phyloP scores from a whole-genome alignment of 2,888 invertebrate genomes.

The Leptinotarsa peninsularis region DNA sequence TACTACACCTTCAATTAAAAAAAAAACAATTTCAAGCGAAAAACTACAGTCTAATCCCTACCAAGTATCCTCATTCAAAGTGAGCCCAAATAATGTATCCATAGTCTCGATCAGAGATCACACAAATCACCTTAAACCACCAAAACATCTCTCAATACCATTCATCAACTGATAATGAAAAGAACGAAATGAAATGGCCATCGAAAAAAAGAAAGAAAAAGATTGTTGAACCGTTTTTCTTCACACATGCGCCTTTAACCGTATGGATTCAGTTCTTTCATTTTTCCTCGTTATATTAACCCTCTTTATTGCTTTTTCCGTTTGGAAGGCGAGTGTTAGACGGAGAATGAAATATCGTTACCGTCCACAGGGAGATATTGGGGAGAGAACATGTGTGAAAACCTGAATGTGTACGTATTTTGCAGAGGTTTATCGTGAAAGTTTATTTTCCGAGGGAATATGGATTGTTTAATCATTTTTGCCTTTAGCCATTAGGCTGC shows the following conservation, averaged over 20 bases:
- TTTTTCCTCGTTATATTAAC: conserved; percentile 55
- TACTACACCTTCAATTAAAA: too few species aligned
- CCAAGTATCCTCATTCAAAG: conserved; percentile 6
- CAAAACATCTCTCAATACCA: conserved; percentile 35
- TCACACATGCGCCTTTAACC: conserved; percentile 55
- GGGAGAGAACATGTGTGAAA: conserved; percentile 25
- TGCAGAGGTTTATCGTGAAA: neutral
- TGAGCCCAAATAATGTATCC: conserved; percentile 7
- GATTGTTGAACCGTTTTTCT: conserved; percentile 44
- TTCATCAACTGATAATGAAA: conserved; percentile 54
- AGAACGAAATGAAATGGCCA: conserved; percentile 45
- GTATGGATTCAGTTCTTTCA: conserved; percentile 55
- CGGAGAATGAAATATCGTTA: conserved; percentile 27
- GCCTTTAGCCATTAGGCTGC: neutral
- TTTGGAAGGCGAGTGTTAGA: conserved; percentile 30
- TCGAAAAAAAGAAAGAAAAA: conserved; percentile 46
- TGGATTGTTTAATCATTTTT: neutral
- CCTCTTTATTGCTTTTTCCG: conserved; percentile 48
- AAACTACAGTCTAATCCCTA: conserved; percentile 14
- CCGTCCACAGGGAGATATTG: conserved; percentile 23
- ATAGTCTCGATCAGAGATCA: conserved; percentile 12
- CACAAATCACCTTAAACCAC: conserved; percentile 31
- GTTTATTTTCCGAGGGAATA: neutral
- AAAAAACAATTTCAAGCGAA: neutral
- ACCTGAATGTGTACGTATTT: neutral